A percentile compares a stretch with the other conserved stretches of the same genome.
phyloP scores from a whole-genome alignment of 2,797 vertebrate genomes.

The Nasua narica region DNA sequence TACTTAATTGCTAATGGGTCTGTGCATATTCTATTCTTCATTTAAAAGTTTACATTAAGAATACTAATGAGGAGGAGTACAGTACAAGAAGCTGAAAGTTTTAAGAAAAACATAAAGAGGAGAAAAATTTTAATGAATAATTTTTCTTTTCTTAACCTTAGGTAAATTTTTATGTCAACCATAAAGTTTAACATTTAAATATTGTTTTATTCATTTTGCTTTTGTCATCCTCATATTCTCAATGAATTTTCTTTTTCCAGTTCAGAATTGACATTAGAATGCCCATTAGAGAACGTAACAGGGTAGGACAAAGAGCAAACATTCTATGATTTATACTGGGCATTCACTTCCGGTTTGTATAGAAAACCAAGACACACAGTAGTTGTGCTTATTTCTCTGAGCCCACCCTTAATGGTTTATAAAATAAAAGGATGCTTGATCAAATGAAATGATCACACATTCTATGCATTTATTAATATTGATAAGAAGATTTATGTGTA shows the following conservation, averaged over 20 bases:
- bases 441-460: not conserved
- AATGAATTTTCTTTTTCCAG: not conserved
- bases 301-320: not conserved
- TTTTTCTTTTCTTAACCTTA: not conserved
- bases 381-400: not conserved
- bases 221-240: not conserved
- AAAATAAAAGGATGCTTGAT: not conserved
- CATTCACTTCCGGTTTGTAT: not conserved
- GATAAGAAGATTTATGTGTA: not conserved
- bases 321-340: not conserved
- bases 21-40: not conserved
- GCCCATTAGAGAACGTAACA: not conserved
- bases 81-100: not conserved
- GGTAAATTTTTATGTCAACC: not conserved
- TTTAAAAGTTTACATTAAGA: not conserved
- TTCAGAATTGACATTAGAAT: not conserved
- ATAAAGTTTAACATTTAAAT: not conserved
- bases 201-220: not conserved
- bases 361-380: not conserved
- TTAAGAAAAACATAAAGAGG: not conserved
- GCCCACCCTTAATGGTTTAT: not conserved
- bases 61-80: not conserved
- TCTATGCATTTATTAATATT: not conserved
- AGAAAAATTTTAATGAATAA: not conserved
- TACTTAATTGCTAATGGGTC: not conserved